A percentile compares a stretch with the other conserved stretches of the same genome.
phyloP scores from a whole-genome alignment of 1,140 invertebrate species.

The Calephelis nemesis region DNA sequence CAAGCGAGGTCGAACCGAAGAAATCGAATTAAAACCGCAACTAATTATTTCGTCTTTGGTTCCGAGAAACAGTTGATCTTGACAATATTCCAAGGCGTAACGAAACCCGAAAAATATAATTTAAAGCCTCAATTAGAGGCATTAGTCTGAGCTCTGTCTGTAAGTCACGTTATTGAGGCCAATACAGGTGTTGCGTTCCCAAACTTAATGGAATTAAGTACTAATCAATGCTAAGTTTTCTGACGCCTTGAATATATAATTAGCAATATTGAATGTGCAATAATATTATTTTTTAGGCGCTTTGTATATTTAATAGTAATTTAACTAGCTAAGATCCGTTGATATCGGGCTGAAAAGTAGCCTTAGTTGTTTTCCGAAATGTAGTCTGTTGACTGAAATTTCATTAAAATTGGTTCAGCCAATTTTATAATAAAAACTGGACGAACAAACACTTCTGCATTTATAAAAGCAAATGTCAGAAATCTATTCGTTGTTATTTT shows the following conservation, averaged over 20 bases:
- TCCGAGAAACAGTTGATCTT: not conserved
- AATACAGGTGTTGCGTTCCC: conserved; percentile 1
- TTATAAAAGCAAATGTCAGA: too few relatives aligned
- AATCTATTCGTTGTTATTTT: too few relatives aligned
- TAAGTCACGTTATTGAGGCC: conserved; percentile 3
- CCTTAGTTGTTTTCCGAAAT: too few relatives aligned
- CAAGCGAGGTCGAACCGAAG: not conserved
- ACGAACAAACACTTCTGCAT: too few relatives aligned
- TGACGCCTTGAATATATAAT: not conserved
- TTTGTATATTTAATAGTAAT: not conserved
- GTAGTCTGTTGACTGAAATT: too few relatives aligned
- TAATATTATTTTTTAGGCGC: not conserved
- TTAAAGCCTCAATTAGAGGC: conserved; percentile 5
- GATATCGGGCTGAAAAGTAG: too few relatives aligned
- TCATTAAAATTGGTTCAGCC: too few relatives aligned
- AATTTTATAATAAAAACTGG: too few relatives aligned
- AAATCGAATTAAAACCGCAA: conserved; percentile 18
- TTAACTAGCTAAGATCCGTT: too few relatives aligned
- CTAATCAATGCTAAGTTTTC: not conserved
- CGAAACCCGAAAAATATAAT: conserved; percentile 17
- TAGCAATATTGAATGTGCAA: not conserved
- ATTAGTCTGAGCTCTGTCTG: conserved; percentile 2
- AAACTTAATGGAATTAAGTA: not conserved
- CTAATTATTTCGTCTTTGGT: conserved; percentile 8
- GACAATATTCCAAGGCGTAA: not conserved